phyloP scores from a whole-genome alignment of 2,888 invertebrate species.

The Blomia tropicalis region DNA sequence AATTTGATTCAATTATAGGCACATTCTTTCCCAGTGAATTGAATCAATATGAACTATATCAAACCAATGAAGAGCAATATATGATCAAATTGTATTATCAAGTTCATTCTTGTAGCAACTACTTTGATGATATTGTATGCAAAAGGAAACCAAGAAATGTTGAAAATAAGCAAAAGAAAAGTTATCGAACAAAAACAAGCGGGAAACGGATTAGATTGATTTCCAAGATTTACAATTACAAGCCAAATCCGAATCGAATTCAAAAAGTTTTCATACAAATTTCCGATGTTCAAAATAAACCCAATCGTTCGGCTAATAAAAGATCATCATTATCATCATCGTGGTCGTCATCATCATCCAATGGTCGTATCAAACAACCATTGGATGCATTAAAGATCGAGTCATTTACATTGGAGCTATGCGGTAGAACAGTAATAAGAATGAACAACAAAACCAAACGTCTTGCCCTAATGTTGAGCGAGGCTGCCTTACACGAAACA shows the following conservation, averaged over 20 bases:
- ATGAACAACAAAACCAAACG: too few species aligned
- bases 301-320: background rate
- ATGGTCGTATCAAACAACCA: background rate
- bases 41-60: background rate
- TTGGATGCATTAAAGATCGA: background rate
- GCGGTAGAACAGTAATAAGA: too few species aligned
- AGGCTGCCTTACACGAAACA: background rate
- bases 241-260: background rate
- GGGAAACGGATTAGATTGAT: background rate
- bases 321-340: background rate
- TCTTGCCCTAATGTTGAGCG: background rate
- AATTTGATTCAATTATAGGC: background rate
- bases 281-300: background rate
- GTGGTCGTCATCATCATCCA: background rate
- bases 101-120: background rate
- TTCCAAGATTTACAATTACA: background rate
- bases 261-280: background rate
- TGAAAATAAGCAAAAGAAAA: background rate
- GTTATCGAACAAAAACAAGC: background rate
- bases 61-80: background rate
- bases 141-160: background rate
- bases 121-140: background rate
- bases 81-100: background rate
- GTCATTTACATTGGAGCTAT: background rate
- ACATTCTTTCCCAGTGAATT: background rate